Percentiles rank a stretch among this genome's conserved stretches.
Conservation (phyloP, 2,797 vertebrate genomes). For the Nyctibius grandis region DNA sequence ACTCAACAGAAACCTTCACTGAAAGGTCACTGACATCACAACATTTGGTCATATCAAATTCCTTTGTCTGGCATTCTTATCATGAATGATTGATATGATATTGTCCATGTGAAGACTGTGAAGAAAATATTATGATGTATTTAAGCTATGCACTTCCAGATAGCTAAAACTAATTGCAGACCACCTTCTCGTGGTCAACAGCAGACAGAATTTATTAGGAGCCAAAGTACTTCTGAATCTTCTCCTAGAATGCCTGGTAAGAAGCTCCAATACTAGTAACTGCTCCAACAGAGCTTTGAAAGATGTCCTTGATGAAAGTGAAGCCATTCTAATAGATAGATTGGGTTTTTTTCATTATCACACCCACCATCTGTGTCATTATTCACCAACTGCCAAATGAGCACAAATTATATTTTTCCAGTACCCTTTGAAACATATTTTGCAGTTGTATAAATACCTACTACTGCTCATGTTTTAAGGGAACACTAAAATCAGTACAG, state of each 20-base stretch:
- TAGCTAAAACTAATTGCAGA: neutral
- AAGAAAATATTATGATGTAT: neutral
- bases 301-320: neutral
- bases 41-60: neutral
- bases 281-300: neutral
- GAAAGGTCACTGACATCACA: neutral
- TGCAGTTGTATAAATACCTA: neutral
- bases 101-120: neutral
- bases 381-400: neutral
- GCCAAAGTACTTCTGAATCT: neutral
- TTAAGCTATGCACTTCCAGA: neutral
- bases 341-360: neutral
- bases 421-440: neutral
- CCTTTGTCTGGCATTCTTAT: rapidly evolving
- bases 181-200: neutral
- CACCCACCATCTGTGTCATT: rapidly evolving
- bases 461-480: neutral
- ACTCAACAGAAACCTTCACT: neutral
- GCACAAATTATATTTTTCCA: neutral
- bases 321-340: neutral
- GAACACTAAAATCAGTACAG: neutral
- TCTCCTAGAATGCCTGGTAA: neutral
- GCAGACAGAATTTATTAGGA: neutral
- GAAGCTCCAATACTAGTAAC: neutral
- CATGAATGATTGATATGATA: neutral